Evolutionary conservation across 2,113 vertebrate species (phyloP), one percentile per base, ranked within the genome.

Genomic region (Cephalopterus ornatus): DNA sequence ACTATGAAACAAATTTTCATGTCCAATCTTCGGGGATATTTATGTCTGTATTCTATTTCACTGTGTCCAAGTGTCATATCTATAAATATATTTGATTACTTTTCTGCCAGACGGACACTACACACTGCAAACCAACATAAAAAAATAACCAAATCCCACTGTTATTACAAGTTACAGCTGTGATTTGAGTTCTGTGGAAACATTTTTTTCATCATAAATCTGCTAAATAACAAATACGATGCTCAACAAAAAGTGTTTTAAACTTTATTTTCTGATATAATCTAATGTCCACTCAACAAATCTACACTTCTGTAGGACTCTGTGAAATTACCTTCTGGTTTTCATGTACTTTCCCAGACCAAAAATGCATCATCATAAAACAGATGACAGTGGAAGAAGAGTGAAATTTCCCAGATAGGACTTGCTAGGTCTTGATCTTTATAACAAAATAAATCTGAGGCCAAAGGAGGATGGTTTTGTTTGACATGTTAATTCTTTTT

Each of bases 261-360:
- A 91, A 68, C 42, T 80, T 86, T 63, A 72, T 93, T 96, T 96
- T 94, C 81, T 84, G 66, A 28, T 88, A 81, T n/a, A 6, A 55
- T 91, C n/a, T 73, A 68, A 42, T 30, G 41, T 37, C 24, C 47
- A 78, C 30, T 55, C 55, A 88, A 62, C 39, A 78, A 81, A 75
- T 58, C 46, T 72, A 49, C 11, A 44, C 24, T 70, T 95, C 30
- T n/a, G 22, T 37, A 92, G 39, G 33, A 65, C 35, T 68, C 41
- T 75, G 59, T 3, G 14, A 86, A 96, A 85, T 50, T 88, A 15
- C 56, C 76, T 49, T 77, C 59, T 41, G 44, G 6, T 93, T 94
- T 92, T 80, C 52, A 78, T 70, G 44, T 74, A 59, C 26, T 73
- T 91, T 66, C 11, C 23, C 32, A 76, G 82, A 70, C 16, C 42